Conservation (phyloP, 2,888 invertebrate genomes). For the Notocelia uddmanniana region DNA sequence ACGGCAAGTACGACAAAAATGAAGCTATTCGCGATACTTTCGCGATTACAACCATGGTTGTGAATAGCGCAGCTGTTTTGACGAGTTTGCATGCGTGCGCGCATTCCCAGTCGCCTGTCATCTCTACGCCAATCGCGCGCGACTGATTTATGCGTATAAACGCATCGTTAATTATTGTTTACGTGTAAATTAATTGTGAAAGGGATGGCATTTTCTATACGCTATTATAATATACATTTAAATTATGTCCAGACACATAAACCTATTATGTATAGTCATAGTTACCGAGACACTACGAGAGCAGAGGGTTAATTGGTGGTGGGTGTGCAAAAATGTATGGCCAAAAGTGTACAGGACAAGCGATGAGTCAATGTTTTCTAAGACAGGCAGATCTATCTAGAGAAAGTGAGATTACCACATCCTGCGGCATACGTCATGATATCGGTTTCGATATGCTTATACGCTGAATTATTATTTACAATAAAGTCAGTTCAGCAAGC, state of each 20-base stretch:
- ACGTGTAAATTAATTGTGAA: not conserved
- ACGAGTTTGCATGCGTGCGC: slow-evolving; percentile 13
- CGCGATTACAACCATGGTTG: not conserved
- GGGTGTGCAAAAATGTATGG: too few relatives aligned
- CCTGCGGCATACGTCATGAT: not conserved
- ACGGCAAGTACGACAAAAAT: too few relatives aligned
- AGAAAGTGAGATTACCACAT: not conserved
- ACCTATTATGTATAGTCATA: not conserved
- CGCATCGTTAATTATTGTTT: slow-evolving; percentile 25
- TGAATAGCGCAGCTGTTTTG: not conserved
- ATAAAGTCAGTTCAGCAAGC: not conserved
- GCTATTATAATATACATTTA: not conserved
- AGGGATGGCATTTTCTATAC: not conserved
- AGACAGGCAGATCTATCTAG: not conserved
- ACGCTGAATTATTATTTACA: slow-evolving; percentile 4
- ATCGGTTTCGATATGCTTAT: not conserved
- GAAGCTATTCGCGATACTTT: too few relatives aligned
- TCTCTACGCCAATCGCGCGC: slow-evolving; percentile 31
- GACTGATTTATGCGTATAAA: slow-evolving; percentile 37
- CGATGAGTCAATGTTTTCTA: not conserved
- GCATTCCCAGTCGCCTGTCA: slow-evolving; percentile 31
- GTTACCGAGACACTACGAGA: not conserved
- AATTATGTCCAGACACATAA: not conserved
- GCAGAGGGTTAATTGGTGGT: not conserved
- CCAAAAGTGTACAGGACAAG: not conserved